phyloP scores from a whole-genome alignment of 2,888 invertebrate genomes.

The Mythimna vitellina region DNA sequence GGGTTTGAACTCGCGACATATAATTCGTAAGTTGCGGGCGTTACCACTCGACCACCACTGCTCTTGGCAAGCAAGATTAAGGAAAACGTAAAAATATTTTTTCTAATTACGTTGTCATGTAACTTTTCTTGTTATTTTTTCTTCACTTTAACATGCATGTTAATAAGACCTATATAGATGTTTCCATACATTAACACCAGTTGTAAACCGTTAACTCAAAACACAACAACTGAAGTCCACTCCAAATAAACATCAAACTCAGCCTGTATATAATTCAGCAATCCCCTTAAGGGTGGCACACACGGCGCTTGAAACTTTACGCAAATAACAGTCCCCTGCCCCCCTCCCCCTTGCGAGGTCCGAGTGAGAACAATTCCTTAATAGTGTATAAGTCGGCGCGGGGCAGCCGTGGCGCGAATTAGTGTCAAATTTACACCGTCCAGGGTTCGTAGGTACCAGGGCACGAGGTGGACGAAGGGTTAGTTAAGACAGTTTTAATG shows the following conservation, averaged over 20 bases:
- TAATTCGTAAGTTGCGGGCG: no score
- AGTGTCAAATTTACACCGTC: conserved; percentile 79
- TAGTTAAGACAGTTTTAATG: conserved; percentile 48
- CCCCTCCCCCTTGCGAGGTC: conserved; percentile 66
- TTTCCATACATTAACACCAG: conserved; percentile 6
- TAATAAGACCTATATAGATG: neutral
- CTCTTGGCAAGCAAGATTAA: neutral
- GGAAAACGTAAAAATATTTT: neutral
- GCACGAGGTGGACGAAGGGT: conserved; percentile 42
- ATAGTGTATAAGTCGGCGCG: conserved; percentile 86
- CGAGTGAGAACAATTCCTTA: conserved; percentile 87
- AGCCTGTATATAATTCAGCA: conserved; percentile 74
- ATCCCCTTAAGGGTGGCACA: conserved; percentile 76
- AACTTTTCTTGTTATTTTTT: neutral
- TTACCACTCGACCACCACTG: no score
- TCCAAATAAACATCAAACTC: conserved; percentile 57
- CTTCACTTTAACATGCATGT: neutral
- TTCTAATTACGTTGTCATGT: neutral
- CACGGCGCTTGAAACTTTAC: conserved; percentile 81
- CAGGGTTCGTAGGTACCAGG: conserved; percentile 42
- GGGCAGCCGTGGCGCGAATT: conserved; percentile 81
- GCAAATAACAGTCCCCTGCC: conserved; percentile 74
- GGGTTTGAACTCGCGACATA: no score
- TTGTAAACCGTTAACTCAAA: conserved; percentile 30
- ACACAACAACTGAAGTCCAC: conserved; percentile 23